A percentile compares a stretch with the other conserved stretches of the same genome.
Evolutionary conservation across 53 echinoderm and acorn worm genomes (phyloP).

Genomic region (Paelopatides confundens): DNA sequence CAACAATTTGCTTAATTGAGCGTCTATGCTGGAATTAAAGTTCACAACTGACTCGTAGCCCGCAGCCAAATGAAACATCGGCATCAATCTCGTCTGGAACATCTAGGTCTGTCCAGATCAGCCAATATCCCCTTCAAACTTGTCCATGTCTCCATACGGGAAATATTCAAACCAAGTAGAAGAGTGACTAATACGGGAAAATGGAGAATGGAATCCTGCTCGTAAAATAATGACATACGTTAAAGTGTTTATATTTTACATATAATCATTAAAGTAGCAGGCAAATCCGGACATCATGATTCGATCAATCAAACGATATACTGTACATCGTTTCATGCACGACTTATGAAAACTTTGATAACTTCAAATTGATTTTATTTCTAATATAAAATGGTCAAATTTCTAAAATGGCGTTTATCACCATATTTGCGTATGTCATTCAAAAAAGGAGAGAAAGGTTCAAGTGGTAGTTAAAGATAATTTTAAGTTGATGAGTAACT

Average conservation of each 20-base stretch:
- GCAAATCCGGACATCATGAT: neutral
- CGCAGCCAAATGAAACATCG: conserved; percentile 7
- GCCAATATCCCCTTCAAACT: neutral
- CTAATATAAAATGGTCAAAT: too few relatives aligned
- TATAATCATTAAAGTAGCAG: too few relatives aligned
- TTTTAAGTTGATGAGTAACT: too few relatives aligned
- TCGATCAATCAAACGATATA: neutral
- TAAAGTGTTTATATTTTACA: too few relatives aligned
- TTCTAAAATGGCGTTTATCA: too few relatives aligned
- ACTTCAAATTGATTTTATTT: too few relatives aligned
- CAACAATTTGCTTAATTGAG: neutral
- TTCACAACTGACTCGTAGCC: conserved; percentile 35
- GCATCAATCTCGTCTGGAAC: neutral
- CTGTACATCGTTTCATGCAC: neutral
- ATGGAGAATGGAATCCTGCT: neutral
- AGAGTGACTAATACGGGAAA: neutral
- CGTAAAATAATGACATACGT: too few relatives aligned
- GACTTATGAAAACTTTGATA: too few relatives aligned
- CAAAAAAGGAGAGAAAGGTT: too few relatives aligned
- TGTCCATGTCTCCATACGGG: neutral
- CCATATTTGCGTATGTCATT: too few relatives aligned
- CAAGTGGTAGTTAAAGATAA: too few relatives aligned
- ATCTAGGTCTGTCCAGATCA: neutral
- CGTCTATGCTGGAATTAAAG: conserved; percentile 17
- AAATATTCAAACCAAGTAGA: neutral